Conservation (phyloP, 2,113 vertebrate genomes). For the Macroglossus sobrinus region DNA sequence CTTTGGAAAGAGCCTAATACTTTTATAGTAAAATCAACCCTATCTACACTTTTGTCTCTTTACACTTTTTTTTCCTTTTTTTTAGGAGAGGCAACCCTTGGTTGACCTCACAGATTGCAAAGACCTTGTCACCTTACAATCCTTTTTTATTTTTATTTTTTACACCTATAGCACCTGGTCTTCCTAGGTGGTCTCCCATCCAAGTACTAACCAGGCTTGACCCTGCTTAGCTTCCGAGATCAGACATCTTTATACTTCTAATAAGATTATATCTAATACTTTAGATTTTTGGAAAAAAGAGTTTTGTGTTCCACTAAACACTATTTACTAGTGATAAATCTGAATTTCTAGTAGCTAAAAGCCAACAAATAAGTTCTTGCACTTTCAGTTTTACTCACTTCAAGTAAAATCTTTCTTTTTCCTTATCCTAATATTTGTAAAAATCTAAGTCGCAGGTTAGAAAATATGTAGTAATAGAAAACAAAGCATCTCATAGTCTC, state of each 20-base stretch:
- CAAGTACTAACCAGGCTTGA: too few relatives aligned
- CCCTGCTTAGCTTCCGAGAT: too few relatives aligned
- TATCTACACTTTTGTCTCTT: constrained; percentile 10
- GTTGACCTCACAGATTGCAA: too few relatives aligned
- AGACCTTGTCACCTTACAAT: too few relatives aligned
- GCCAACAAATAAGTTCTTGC: not conserved
- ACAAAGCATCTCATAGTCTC: not conserved
- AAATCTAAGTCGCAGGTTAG: not conserved
- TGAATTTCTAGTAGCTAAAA: not conserved
- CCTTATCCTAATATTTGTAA: not conserved
- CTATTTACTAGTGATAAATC: constrained; percentile 15
- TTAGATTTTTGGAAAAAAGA: not conserved
- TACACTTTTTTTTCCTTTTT: not conserved
- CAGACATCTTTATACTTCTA: not conserved
- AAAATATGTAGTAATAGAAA: not conserved
- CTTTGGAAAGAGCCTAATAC: not conserved
- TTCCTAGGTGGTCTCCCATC: too few relatives aligned
- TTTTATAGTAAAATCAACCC: not conserved
- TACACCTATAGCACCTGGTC: too few relatives aligned
- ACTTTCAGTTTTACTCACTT: not conserved
- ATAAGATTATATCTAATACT: not conserved
- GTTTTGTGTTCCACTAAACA: not conserved
- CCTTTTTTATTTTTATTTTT: too few relatives aligned
- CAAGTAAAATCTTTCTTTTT: constrained; percentile 2
- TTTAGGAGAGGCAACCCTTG: too few relatives aligned